A percentile compares a stretch with the other conserved stretches of the same genome.
phyloP scores from a whole-genome alignment of 2,888 invertebrate species.

The Augiades crinisus region DNA sequence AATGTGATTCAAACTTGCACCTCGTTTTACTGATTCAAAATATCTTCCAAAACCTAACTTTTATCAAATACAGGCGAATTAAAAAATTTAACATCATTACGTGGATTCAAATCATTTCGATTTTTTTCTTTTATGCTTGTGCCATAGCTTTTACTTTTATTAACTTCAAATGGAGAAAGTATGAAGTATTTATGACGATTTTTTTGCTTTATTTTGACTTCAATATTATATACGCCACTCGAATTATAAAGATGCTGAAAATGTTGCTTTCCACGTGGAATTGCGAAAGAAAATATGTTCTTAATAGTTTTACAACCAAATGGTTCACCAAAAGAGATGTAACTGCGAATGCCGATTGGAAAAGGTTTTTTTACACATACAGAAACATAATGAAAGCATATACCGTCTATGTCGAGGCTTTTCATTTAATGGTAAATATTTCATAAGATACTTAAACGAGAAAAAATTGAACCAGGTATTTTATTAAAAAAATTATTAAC shows the following conservation, averaged over 20 bases:
- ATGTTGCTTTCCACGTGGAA: conserved; percentile 2
- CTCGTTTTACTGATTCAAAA: conserved; percentile 3
- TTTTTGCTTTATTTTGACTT: conserved; percentile 10
- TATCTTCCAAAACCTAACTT: background rate
- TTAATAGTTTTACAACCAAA: background rate
- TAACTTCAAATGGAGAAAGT: background rate
- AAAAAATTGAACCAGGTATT: too few relatives aligned
- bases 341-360: background rate
- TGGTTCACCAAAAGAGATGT: background rate
- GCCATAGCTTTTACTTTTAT: background rate
- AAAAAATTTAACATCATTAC: conserved; percentile 6
- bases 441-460: background rate
- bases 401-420: background rate
- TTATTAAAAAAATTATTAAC: too few relatives aligned
- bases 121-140: background rate
- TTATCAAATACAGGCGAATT: background rate
- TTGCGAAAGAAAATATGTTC: background rate
- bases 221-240: conserved; percentile 3
- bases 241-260: background rate
- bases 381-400: conserved; percentile 5
- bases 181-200: background rate
- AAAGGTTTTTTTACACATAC: background rate
- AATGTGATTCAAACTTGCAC: conserved; percentile 8
- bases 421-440: conserved; percentile 11
- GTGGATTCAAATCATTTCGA: background rate